Evolutionary conservation across 2,888 invertebrate genomes (phyloP).

Genomic region (Orchestes rusci): DNA sequence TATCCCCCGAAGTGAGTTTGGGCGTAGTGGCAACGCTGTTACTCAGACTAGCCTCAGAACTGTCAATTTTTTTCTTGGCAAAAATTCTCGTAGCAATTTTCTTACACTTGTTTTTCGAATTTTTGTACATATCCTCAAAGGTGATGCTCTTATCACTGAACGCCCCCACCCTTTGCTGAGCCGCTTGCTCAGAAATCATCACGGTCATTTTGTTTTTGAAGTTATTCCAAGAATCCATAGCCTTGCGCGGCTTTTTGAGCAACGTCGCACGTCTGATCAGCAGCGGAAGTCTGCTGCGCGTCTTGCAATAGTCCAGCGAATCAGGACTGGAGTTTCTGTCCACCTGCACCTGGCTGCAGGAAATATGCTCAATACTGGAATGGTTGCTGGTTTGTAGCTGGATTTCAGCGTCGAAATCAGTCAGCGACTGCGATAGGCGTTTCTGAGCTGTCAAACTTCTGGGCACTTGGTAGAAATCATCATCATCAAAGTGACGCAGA

Average conservation of each 20-base stretch:
- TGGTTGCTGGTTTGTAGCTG: conserved; percentile 30
- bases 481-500: conserved; percentile 27
- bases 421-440: conserved; percentile 39
- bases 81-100: conserved; percentile 29
- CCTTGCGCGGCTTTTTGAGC: conserved; percentile 36
- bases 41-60: conserved; percentile 18
- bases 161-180: conserved; percentile 40
- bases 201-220: conserved; percentile 39
- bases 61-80: conserved; percentile 13
- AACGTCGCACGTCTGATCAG: conserved; percentile 34
- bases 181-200: conserved; percentile 38
- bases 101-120: conserved; percentile 41
- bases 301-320: conserved; percentile 34
- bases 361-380: conserved; percentile 41
- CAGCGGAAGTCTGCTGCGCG: conserved; percentile 34
- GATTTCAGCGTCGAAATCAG: conserved; percentile 36
- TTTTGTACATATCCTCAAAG: conserved; percentile 42
- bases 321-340: conserved; percentile 20
- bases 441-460: conserved; percentile 32
- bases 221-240: conserved; percentile 38
- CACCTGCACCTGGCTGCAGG: conserved; percentile 36
- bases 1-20: conserved; percentile 35
- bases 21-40: no score
- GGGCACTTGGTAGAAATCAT: conserved; percentile 42
- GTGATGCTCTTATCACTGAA: conserved; percentile 37